Evolutionary conservation across 2,113 vertebrate species (phyloP), one percentile per base, ranked within the genome.

Genomic region (Nibea albiflora): DNA sequence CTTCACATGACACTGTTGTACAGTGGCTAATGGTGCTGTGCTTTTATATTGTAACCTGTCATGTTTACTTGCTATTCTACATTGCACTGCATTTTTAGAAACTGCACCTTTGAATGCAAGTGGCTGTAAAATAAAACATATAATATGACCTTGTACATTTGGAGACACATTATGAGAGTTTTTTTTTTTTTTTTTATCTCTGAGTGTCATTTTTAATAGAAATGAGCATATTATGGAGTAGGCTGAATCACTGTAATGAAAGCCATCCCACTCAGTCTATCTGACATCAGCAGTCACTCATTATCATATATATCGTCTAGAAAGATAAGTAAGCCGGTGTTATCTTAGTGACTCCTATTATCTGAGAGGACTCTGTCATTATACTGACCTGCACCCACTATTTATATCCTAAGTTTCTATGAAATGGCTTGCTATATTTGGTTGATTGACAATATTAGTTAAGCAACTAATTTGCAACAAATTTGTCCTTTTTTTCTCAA

Each of bases 211-310:
- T 79, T 46, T 70, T 76, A 70, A 84, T 78, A 68, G 12, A 80
- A 58, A 84, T 81, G 4, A 62, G 31, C 68, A 79, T 63, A 73
- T 74, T 69, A 67, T 63, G 15, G 53, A 81, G 57, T 62, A 42
- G 63, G 80, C 50, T 83, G 73, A 88, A 66, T 74, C 31, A 69
- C 67, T 91, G 83, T 79, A 79, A 78, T 73, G 44, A 80, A 83
- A 81, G 44, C 28, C 58, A 49, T 52, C 20, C 42, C 62, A 57
- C 5, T 84, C 78, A 65, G 35, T 64, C 96, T 96, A 95, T 82
- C 95, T 95, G 83, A 96, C 94, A 97, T 92, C 96, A 94, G 24
- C 60, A 84, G 96, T 97, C 81, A 81, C 95, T 98, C 26, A 96
- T 96, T 3, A 95, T 96, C 78, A 97, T 94, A 15, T 95, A 96